Percentiles rank a stretch among this genome's conserved stretches.
These are phyloP conservation scores for Phalera bucephala DNA, from an alignment of 2,888 invertebrate genomes.

Conservation along the genomic window DNA sequence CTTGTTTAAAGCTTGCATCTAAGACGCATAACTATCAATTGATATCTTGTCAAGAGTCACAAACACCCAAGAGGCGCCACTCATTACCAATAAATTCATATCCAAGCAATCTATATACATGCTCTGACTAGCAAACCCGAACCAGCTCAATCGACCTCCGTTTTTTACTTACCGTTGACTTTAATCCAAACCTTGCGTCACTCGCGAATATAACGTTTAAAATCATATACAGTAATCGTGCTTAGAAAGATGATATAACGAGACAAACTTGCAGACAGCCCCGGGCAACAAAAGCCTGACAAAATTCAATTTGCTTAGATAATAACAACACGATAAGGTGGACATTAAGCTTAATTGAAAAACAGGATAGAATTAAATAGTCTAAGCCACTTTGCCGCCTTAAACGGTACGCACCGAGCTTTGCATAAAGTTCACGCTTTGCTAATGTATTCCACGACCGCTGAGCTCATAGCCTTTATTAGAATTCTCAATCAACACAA, in stretches of 20 bases:
- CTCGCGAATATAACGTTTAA: neutral
- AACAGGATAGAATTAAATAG: slow-evolving; percentile 48
- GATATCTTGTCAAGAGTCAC: neutral
- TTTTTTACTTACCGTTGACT: neutral
- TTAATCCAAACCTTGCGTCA: neutral
- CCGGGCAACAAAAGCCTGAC: slow-evolving; percentile 18
- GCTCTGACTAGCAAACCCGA: neutral
- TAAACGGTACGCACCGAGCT: slow-evolving; percentile 37
- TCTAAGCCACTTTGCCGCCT: slow-evolving; percentile 39
- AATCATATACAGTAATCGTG: neutral
- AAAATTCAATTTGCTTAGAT: slow-evolving; percentile 35
- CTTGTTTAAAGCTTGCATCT: no score
- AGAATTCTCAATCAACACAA: slow-evolving; percentile 69
- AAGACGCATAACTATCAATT: no score
- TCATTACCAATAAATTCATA: neutral
- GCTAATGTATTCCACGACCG: slow-evolving; percentile 78
- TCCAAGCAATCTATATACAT: neutral
- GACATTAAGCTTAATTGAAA: slow-evolving; percentile 48
- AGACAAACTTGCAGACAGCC: slow-evolving; percentile 13
- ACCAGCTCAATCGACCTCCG: neutral
- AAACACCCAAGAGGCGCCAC: neutral
- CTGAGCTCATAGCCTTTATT: slow-evolving; percentile 78
- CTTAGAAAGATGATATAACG: neutral
- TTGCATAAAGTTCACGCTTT: slow-evolving; percentile 60
- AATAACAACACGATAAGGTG: slow-evolving; percentile 37